Evolutionary conservation across 2,113 vertebrate genomes (phyloP), one percentile per base, ranked within the genome.

Genomic region (Clarias macrocephalus): DNA sequence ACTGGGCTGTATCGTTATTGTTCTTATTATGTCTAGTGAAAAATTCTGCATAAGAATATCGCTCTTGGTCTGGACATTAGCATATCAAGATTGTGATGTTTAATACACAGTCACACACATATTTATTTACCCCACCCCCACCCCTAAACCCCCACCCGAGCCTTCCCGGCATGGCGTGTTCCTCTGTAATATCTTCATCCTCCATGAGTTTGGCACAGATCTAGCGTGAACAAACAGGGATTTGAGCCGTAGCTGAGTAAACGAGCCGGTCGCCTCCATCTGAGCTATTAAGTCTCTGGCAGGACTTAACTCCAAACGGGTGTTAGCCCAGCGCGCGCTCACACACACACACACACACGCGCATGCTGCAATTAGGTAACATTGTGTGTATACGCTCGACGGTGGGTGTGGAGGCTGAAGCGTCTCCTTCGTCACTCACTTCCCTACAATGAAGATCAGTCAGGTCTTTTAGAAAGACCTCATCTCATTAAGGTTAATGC

Each of bases 331-430:
- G 33, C 15, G 65, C 85, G 76, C 52, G 59, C 81, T 21, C 33
- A 60, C 79, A 33, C 54, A 86, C 62, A 83, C 5, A 48, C 48
- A 48, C 48, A 66, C 82, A 73, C 33, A 60, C 79, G 13, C n/a
- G 86, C 62, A 83, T 5, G 56, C 81, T 68, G 25, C 63, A 75
- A 72, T 90, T 90, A 87, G 80, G 85, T 82, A 90, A 88, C 52
- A 52, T 21, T 54, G 42, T 80, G 73, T 70, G 85, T 80, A 33
- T 80, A 80, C 57, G 60, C 56, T 80, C n/a, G 21, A 33, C 8
- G 16, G 88, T 87, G 77, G 86, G 70, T 76, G 84, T 63, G 48
- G 63, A 25, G 54, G 62, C 42, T 79, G 68, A 70, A 85, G 68
- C 25, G 63, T 59, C 59, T 70, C 25, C 19, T 77, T 28, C 2